These are phyloP conservation scores for Gulo gulo DNA, from an alignment of 2,113 vertebrate genomes.

Conservation along the genomic window DNA sequence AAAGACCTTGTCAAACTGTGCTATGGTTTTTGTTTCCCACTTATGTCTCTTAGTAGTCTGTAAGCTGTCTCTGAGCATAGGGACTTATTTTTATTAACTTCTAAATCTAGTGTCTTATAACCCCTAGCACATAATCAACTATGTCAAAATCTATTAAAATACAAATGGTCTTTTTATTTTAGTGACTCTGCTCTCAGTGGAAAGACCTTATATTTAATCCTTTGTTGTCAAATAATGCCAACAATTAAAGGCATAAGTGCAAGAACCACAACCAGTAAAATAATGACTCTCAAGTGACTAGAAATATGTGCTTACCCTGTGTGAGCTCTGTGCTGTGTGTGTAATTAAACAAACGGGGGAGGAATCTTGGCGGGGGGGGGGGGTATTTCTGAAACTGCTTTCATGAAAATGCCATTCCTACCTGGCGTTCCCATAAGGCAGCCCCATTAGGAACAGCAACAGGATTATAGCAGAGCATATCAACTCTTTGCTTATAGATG, in stretches of 20 bases:
- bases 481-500: not conserved
- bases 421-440: not conserved
- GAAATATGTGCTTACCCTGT: not conserved
- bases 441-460: not conserved
- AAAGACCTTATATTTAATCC: not conserved
- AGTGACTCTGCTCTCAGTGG: not conserved
- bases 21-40: not conserved
- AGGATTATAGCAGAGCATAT: not conserved
- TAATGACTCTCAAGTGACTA: not conserved
- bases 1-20: not conserved
- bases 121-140: not conserved
- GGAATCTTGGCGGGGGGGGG: not conserved
- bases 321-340: not conserved
- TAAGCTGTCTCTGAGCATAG: not conserved
- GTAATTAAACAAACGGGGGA: not conserved
- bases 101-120: not conserved
- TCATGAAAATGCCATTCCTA: not conserved
- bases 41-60: not conserved
- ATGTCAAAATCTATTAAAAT: not conserved
- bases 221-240: slow-evolving; percentile 1
- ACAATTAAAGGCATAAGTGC: not conserved
- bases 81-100: not conserved
- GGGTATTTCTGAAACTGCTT: not conserved
- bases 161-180: not conserved
- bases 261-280: slow-evolving; percentile 1